A percentile compares a stretch with the other conserved stretches of the same genome.
Evolutionary conservation across 2,888 invertebrate species (phyloP).

Genomic region (Drosophila affinis): DNA sequence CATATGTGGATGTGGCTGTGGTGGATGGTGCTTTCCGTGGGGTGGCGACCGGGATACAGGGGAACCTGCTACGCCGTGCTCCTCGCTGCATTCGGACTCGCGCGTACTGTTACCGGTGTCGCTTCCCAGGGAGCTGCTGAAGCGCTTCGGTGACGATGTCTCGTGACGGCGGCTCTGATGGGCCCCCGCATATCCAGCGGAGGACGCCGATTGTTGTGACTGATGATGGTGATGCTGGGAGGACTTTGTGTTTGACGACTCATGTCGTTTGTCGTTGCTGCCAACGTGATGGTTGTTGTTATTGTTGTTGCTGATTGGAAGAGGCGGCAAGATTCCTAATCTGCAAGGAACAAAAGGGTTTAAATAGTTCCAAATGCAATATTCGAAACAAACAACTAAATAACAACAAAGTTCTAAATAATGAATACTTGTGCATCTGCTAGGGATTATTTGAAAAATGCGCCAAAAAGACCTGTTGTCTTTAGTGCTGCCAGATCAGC

Average conservation of each 20-base stretch:
- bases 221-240: constrained; percentile 55
- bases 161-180: constrained; percentile 71
- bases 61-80: constrained; percentile 83
- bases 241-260: constrained; percentile 86
- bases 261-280: constrained; percentile 68
- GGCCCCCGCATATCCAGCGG: constrained; percentile 35
- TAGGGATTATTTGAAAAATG: too few species aligned
- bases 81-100: constrained; percentile 89
- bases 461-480: too few species aligned
- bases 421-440: too few species aligned
- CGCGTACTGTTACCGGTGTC: constrained; percentile 89
- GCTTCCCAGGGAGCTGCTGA: constrained; percentile 90
- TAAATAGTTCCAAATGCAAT: not conserved
- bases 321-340: constrained; percentile 79
- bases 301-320: constrained; percentile 80
- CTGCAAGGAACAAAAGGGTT: constrained; percentile 39
- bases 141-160: constrained; percentile 84
- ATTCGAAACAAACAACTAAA: not conserved
- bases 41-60: constrained; percentile 82
- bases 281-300: constrained; percentile 62
- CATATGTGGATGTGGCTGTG: constrained; percentile 53
- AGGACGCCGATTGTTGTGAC: constrained; percentile 29
- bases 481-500: too few species aligned
- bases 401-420: too few species aligned
- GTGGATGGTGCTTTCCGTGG: constrained; percentile 30